Evolutionary conservation across 1,140 invertebrate species (phyloP), one percentile per base, ranked within the genome.

Genomic region (Drosophila funebris): DNA sequence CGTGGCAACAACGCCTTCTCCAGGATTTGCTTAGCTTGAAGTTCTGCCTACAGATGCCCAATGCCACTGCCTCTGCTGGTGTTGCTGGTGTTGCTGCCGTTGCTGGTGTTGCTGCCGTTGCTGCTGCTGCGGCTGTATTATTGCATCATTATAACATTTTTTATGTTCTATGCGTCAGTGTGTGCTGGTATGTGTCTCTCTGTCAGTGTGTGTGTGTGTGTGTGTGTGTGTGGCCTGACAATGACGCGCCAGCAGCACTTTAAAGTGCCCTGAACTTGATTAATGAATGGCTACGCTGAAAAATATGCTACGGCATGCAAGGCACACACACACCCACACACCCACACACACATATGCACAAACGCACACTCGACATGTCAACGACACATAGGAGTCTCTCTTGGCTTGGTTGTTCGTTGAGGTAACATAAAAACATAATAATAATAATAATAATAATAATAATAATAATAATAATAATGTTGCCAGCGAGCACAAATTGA

Each of bases 201-300:
- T 48, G 43, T 48, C 3, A 18, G 48, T 18, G 24, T 52, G 14
- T 20, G 16, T 24, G 9, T 50, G 7, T 61, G 27, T 46, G 16
- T 58, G 16, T 27, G 18, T 44, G 50, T 27, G 4, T 48, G 14
- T 33, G 36, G 4, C 41, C 68, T 68, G 70, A 68, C 64, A 73
- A 58, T 72, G 68, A 56, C 61, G 68, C 67, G 44, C 52, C 72
- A 53, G 43, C 52, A 29, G 39, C 76, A 85, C 81, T 85, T 85
- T 85, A 85, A 85, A 85, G 81, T 85, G 81, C 81, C 69, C 77
- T 80, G 81, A 85, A 84, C 81, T 85, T 85, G 81, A 85, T 85
- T 85, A 85, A 85, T 85, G 81, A 84, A 84, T 85, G 81, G 61
- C 81, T 61, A 73, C 66, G 73, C 81, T 80, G 68, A 52, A 85